Base-by-base conservation (phyloP, 2,888 invertebrate species). In the Agrotis exclamationis region DNA sequence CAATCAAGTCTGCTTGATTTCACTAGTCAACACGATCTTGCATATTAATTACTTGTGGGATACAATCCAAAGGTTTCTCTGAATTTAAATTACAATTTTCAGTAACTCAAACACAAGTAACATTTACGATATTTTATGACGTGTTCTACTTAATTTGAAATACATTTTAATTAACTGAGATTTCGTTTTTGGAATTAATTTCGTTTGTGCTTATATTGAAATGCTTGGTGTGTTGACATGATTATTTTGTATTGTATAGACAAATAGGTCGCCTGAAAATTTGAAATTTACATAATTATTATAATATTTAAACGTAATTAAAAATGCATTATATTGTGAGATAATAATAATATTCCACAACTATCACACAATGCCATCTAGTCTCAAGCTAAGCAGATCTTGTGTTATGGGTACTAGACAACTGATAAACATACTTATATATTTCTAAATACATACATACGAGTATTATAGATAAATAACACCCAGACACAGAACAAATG, bases 141-240 rank as follows among this genome's bases (percentile, higher is more conserved):
- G 44, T 47, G 20, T 53, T 59, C 24, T 47, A 24, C 51, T 20
- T 45, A 70, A 65, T 33, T 54, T 44, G 16, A 66, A 78, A 65
- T 48, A 57, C 51, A 58, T 65, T 71, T 65, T 39, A 63, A 76
- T 51, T 78, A 78, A 71, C n/a, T 20, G 50, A 51, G 47, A 65
- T 66, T 66, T 59, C 28, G 60, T 76, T 64, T 65, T 54, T 71
- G 39, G 51, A 59, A 66, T 76, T 63, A 66, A 62, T 45, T 54
- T 58, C 7, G 20, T 59, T 6, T 20, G 47, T 62, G 28, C 0
- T 7, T 54, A 7, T 28, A 28, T 56, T 20, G 13, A 28, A 62
- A 47, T 45, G 28, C 18, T 9, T 47, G 85, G 33, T 56, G 1
- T 54, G 14, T 3, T 51, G 44, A 20, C 22, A 7, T 39, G n/a